Percentiles rank a stretch among this genome's conserved stretches.
These are phyloP conservation scores for Pseudochromis fuscus DNA, from an alignment of 2,797 vertebrate species.

Conservation along the genomic window DNA sequence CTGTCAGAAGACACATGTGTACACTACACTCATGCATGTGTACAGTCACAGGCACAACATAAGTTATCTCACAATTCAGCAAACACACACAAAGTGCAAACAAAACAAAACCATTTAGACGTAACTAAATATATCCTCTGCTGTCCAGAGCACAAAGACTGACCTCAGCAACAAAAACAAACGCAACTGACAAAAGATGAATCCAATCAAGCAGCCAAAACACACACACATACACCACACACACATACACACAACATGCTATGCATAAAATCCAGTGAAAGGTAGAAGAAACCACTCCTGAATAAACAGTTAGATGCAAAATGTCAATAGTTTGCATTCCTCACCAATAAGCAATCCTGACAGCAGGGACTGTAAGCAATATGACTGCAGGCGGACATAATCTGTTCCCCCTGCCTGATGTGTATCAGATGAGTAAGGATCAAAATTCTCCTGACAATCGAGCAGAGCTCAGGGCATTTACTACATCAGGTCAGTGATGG, in stretches of 20 bases:
- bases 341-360: conserved; percentile 15
- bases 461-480: conserved; percentile 15
- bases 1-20: not conserved
- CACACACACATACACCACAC: no score
- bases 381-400: conserved; percentile 17
- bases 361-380: conserved; percentile 4
- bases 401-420: conserved; percentile 12
- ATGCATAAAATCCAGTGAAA: not conserved
- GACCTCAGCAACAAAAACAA: conserved; percentile 38
- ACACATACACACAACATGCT: no score
- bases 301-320: not conserved
- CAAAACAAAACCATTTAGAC: conserved; percentile 35
- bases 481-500: conserved; percentile 25
- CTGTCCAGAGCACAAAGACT: conserved; percentile 29
- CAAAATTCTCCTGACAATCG: conserved; percentile 30
- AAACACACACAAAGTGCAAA: conserved; percentile 39
- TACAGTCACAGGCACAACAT: not conserved
- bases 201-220: conserved; percentile 28
- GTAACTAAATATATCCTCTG: conserved; percentile 16
- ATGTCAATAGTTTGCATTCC: conserved; percentile 6
- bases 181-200: conserved; percentile 37
- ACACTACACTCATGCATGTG: not conserved
- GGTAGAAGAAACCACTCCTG: conserved; percentile 2
- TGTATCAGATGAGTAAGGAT: conserved; percentile 11
- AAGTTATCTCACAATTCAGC: conserved; percentile 14